These are phyloP conservation scores for Coelinius sp. DNA, from an alignment of 2,888 invertebrate genomes.

Conservation along the genomic window DNA sequence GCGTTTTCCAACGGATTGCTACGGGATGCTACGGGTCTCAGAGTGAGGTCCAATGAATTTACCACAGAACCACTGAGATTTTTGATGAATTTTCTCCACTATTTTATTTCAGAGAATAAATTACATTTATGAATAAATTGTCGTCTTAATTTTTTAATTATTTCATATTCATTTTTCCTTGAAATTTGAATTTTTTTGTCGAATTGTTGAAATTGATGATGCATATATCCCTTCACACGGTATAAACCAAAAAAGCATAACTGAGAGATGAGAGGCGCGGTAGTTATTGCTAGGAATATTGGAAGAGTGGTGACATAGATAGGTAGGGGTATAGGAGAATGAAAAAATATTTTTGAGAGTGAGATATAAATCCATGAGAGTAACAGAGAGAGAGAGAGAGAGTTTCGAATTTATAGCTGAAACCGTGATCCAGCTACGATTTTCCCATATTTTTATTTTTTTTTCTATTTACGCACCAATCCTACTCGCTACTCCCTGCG, in stretches of 20 bases:
- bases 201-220: slow-evolving; percentile 6
- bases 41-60: slow-evolving; percentile 8
- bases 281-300: background rate
- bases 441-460: slow-evolving; percentile 41
- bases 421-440: slow-evolving; percentile 44
- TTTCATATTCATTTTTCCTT: background rate
- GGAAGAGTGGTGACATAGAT: background rate
- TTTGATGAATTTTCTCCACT: background rate
- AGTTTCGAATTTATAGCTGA: slow-evolving; percentile 43
- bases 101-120: background rate
- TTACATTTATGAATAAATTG: background rate
- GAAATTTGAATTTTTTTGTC: background rate
- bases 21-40: background rate
- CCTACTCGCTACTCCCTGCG: slow-evolving; percentile 12
- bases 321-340: background rate
- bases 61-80: background rate
- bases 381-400: slow-evolving; percentile 5
- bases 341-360: slow-evolving; percentile 13
- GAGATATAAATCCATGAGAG: no score
- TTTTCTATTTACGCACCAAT: slow-evolving; percentile 46
- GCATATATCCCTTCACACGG: background rate
- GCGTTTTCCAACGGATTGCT: background rate
- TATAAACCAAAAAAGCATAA: background rate
- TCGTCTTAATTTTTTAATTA: background rate
- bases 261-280: background rate